Conservation (phyloP, 2,797 vertebrate species). For the Mormyrops attenuatus region DNA sequence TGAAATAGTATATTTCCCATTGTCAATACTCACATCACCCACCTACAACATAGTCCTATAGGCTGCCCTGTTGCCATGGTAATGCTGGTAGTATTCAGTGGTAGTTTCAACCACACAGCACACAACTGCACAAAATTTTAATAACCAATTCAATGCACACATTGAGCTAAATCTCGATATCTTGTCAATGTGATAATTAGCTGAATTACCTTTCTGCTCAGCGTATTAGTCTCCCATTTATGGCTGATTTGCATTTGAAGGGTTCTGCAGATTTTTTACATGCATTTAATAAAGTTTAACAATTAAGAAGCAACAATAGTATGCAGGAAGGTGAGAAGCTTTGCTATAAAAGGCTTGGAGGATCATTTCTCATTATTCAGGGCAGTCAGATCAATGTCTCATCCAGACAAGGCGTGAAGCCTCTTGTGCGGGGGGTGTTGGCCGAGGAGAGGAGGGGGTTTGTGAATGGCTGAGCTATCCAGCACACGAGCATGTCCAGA, state of each 20-base stretch:
- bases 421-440: not conserved
- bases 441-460: not conserved
- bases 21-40: not conserved
- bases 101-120: not conserved
- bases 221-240: not conserved
- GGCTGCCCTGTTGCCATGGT: not conserved
- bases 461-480: conserved; percentile 5
- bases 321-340: not conserved
- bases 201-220: not conserved
- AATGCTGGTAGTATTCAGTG: not conserved
- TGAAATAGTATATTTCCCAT: not conserved
- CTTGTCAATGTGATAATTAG: not conserved
- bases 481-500: conserved; percentile 11
- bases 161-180: not conserved
- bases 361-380: not conserved
- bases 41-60: not conserved
- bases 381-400: not conserved
- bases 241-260: not conserved
- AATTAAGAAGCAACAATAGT: not conserved
- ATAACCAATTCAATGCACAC: not conserved
- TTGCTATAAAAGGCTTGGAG: not conserved
- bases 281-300: not conserved
- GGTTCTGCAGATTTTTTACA: not conserved
- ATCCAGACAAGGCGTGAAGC: not conserved
- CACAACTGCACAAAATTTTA: not conserved